Conservation (phyloP, 2,113 vertebrate genomes). For the Stigmatopora nigra region DNA sequence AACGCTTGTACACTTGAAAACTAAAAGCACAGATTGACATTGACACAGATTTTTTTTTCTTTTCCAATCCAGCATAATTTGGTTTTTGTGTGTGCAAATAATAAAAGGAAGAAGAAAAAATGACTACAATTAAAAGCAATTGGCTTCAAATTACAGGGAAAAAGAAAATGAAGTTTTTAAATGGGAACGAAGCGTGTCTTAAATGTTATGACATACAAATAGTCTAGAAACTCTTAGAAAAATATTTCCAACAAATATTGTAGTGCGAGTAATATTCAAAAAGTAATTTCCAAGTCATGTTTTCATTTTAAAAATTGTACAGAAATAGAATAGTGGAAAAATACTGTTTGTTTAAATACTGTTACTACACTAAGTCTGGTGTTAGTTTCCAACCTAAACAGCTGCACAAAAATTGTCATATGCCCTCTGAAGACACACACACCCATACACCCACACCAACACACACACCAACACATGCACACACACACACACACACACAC, state of each 20-base stretch:
- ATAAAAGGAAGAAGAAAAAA: not conserved
- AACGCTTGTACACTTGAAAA: no score
- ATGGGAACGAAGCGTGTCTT: not conserved
- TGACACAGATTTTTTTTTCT: not conserved
- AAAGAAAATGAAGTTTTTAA: not conserved
- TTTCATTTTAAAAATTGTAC: not conserved
- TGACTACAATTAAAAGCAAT: not conserved
- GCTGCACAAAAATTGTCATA: constrained; percentile 26
- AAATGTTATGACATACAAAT: not conserved
- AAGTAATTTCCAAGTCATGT: not conserved
- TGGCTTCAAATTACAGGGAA: not conserved
- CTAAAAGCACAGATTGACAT: not conserved
- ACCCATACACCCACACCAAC: not conserved
- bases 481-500: constrained; percentile 8
- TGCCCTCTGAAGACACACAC: constrained; percentile 4
- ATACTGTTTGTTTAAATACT: no score
- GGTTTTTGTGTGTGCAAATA: not conserved
- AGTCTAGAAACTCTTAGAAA: not conserved
- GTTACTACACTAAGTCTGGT: not conserved
- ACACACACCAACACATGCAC: constrained; percentile 3
- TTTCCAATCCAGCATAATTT: not conserved
- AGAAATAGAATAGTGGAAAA: not conserved
- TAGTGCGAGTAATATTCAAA: not conserved
- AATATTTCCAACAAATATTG: not conserved
- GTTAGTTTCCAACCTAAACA: constrained; percentile 5